Evolutionary conservation across 2,797 vertebrate species (phyloP), one percentile per base, ranked within the genome.

Genomic region (Phoeniculus purpureus): DNA sequence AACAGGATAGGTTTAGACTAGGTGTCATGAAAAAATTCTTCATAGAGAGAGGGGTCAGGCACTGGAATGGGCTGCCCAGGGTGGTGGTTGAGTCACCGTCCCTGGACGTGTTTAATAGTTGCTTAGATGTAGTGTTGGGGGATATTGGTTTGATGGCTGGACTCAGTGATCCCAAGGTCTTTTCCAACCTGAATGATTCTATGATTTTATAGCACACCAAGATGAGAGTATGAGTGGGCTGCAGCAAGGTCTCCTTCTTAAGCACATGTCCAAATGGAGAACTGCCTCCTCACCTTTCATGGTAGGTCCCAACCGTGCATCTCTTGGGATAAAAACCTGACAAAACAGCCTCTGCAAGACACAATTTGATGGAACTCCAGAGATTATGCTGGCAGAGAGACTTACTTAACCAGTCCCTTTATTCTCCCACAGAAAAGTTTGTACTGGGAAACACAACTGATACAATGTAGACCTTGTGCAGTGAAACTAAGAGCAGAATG

Each of bases 261-360:
- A 64, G 19, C 3, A 52, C 0, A 0, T 52, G 37, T 71, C 65
- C 8, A 3, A 74, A 59, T 2, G 3, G 34, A 86, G 26, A 86
- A 37, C 20, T 64, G 45, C 29, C 47, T 9, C 5, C 32, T 72
- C 20, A 4, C 19, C 29, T 71, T 31, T 29, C 2, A 3, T 3
- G 2, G 29, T 4, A 64, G 50, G 18, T 58, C 22, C 40, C 37
- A 56, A 21, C 14, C 15, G n/a, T n/a, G n/a, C n/a, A n/a, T n/a
- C n/a, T n/a, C n/a, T n/a, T 16, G 48, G 27, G 32, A 89, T 51
- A 86, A 81, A 89, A 86, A 21, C 7, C 7, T 2, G 8, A 81
- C 31, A 48, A 43, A 68, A 22, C 2, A 2, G n/a, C 15, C 23
- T 10, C 12, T 32, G 16, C 0, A 2, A 79, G n/a, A 26, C 20